Base-by-base conservation (phyloP, 2,113 vertebrate genomes). In the Limnothrissa miodon region DNA sequence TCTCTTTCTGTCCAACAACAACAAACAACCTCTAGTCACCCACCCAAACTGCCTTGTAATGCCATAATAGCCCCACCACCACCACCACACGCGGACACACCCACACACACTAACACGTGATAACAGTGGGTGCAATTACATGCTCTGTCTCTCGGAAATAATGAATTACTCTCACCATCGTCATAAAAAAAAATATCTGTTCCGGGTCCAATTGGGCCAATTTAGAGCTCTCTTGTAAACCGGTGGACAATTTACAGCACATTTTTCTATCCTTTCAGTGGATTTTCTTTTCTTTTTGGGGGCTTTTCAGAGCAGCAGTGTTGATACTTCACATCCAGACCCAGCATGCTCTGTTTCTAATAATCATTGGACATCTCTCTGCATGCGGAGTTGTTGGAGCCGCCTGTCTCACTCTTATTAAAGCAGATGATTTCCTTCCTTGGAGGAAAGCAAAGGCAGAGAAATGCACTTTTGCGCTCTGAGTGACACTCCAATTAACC, bases 401-500 rank as follows among this genome's bases (percentile, higher is more conserved):
- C 33, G 46, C 15, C 62, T 81, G 80, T 81, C 83, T 44, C 87
- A 88, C 44, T 48, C 81, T 88, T 89, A 90, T 92, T 93, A 80
- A 91, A 91, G 92, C 87, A 80, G 81, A 85, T 84, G 83, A 89
- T 87, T 91, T 86, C 86, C 51, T 84, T 85, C 86, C 87, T 86
- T 88, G 53, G n/a, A 85, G 59, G 82, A 87, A 39, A 87, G 79
- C 83, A 87, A 82, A 29, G 66, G 78, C 39, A 80, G 83, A 84
- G 66, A 83, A 85, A 84, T 81, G 88, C 89, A 88, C 87, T 88
- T 87, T 87, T 59, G 80, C 85, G 85, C n/a, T 23, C 84, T 91
- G 91, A 94, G 85, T 93, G 93, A 93, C 93, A 94, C 91, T 93
- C 94, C 92, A 94, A 94, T 95, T 95, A 94, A 89, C 90, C 92